Base-by-base conservation (phyloP, 2,797 vertebrate genomes). In the Acropternis orthonyx region DNA sequence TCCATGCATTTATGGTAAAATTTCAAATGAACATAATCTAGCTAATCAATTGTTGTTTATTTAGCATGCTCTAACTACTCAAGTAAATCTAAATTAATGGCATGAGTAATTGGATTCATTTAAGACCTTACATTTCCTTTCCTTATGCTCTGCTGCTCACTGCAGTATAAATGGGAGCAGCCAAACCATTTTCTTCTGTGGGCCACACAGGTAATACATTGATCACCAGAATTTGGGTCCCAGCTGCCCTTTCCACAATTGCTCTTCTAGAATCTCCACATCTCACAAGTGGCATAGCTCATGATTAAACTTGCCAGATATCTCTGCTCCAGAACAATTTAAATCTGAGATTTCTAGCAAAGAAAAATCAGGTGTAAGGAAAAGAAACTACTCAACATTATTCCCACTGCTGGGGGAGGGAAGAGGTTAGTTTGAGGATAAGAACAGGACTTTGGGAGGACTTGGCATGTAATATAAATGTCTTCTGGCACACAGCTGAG, bases 51-150 rank as follows among this genome's bases (percentile, higher is more conserved):
- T 89, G 73, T 72, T 85, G 93, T 96, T 96, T 96, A 87, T 96
- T 94, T 95, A 95, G 43, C 77, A 77, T 92, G 83, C 71, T 88
- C 34, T 67, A 86, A 79, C 89, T 92, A 74, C 85, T 95, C 66
- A 24, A 96, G 88, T 92, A 97, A 94, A 96, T 94, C 89, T 92
- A 95, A 96, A 97, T 92, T 96, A 95, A 95, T 90, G 85, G 56
- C 85, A 96, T 87, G 88, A 94, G 74, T 93, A 97, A 97, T 87
- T 95, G 85, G 67, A 96, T 95, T 93, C 55, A 95, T 96, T 97
- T 96, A 88, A 95, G 89, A 56, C 44, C 46, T 78, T 82, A 17
- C 73, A 77, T 92, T 96, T 95, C 80, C 77, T 84, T 69, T 88
- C 56, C 63, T 93, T 54, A n/a, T 68, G 52, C 83, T 94, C 76